Base-by-base conservation (phyloP, 2,797 vertebrate genomes). In the Rhinoraja longicauda region DNA sequence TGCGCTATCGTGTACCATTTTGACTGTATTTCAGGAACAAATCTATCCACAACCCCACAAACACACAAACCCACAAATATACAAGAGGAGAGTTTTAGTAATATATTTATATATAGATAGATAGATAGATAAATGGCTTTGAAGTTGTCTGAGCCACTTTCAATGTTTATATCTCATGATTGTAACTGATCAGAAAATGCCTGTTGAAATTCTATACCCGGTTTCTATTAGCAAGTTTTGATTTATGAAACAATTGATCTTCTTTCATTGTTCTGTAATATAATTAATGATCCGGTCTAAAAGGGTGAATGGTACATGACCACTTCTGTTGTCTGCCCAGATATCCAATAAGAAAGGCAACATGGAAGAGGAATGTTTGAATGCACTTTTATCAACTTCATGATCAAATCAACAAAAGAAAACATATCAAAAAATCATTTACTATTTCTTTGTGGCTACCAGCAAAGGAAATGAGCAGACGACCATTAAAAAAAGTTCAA, bases 301-400 rank as follows among this genome's bases (percentile, higher is more conserved):
- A 4, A 17, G 39, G 24, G 6, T 73, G 24, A 72, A 72, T 19
- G 36, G 88, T 70, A 72, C 13, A 67, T 73, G 26, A 53, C 4
- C 9, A 75, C 1, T 73, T 57, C 39, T 92, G 39, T 92, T 57
- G 75, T 1, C 90, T 73, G 4, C 39, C 12, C 64, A 72, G 70
- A 91, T 0, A 39, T 53, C 64, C 4, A 45, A 75, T 53, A 10
- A 73, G 39, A 10, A 92, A 75, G 45, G 39, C 24, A 36, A 6
- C 24, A 39, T 19, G 15, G 70, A 75, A 45, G 21, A 24, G 26
- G 36, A 73, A 13, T 73, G 24, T 29, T 39, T 92, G 12, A 92
- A 92, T 92, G 39, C 53, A 70, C 36, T 90, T 91, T 91, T 26
- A 73, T 45, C 90, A 91, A 72, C 36, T 73, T 90, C 53, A 73